These are phyloP conservation scores for Erythrocercus mccallii DNA, from an alignment of 2,113 vertebrate species.

Conservation along the genomic window DNA sequence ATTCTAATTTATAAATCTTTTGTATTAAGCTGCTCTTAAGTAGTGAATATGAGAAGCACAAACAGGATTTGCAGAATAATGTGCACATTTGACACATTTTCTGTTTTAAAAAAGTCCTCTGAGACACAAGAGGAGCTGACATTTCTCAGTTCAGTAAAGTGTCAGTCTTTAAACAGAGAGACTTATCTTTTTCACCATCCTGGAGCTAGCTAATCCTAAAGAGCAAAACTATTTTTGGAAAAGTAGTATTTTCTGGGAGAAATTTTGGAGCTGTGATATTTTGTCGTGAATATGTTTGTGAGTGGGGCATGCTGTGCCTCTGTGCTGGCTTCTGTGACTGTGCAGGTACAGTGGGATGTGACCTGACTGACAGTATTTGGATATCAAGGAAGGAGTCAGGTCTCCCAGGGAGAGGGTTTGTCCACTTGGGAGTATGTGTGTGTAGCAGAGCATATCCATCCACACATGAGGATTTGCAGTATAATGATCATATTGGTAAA, in stretches of 20 bases:
- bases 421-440: not conserved
- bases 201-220: not conserved
- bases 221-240: not conserved
- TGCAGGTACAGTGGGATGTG: not conserved
- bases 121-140: not conserved
- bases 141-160: not conserved
- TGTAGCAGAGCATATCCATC: not conserved
- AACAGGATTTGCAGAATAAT: not conserved
- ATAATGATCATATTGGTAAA: not conserved
- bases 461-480: not conserved
- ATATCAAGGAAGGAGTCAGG: not conserved
- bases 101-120: not conserved
- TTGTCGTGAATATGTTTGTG: not conserved
- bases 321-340: fast-evolving
- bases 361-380: not conserved
- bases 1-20: not conserved
- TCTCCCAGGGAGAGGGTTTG: not conserved
- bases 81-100: not conserved
- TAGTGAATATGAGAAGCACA: not conserved
- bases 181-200: not conserved
- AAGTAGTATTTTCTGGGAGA: not conserved
- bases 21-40: no score
- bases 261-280: not conserved
- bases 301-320: not conserved
- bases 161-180: not conserved